These are phyloP conservation scores for Tupiocoris notatus DNA, from an alignment of 2,888 invertebrate genomes.

Conservation along the genomic window DNA sequence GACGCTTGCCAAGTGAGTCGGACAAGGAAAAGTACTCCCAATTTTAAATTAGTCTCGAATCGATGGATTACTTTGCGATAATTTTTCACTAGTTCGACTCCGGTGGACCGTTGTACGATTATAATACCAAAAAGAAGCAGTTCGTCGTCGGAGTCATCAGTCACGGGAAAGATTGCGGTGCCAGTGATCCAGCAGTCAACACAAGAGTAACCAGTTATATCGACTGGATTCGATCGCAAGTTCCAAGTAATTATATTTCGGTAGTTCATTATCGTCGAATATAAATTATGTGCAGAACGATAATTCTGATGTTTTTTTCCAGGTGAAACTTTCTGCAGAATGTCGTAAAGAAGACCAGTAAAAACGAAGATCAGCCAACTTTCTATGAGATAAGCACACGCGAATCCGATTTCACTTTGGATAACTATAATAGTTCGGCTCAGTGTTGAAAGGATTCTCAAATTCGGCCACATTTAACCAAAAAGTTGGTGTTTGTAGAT, in stretches of 20 bases:
- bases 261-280: neutral
- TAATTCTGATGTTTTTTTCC: neutral
- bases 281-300: neutral
- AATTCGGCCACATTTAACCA: no score
- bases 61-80: neutral
- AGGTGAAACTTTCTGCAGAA: constrained; percentile 27
- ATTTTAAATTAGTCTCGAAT: neutral
- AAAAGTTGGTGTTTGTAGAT: no score
- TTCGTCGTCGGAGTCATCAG: constrained; percentile 61
- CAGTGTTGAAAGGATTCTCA: no score
- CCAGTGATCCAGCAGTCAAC: constrained; percentile 58
- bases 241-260: constrained; percentile 33
- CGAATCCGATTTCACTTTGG: no score
- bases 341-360: no score
- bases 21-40: no score
- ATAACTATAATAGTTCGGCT: no score
- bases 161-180: constrained; percentile 60
- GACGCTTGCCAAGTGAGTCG: constrained; percentile 64
- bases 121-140: constrained; percentile 17
- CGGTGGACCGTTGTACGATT: constrained; percentile 59
- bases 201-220: constrained; percentile 59
- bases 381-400: no score
- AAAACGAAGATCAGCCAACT: no score
- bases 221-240: constrained; percentile 58
- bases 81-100: constrained; percentile 56